Base-by-base conservation (phyloP, 2,888 invertebrate genomes). In the Phaonia tiefii region DNA sequence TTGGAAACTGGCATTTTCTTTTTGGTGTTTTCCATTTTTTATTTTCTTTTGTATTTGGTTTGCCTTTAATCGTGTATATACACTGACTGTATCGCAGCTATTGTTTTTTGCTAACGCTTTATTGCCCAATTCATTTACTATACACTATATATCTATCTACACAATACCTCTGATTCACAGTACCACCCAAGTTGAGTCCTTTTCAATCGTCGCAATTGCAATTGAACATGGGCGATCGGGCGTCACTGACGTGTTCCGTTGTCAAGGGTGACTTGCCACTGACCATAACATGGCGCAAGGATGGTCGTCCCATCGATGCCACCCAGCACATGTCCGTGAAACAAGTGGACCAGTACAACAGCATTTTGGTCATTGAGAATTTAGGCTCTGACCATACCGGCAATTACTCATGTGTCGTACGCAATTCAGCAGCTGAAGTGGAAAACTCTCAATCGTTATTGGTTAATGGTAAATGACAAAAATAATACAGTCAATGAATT, bases 141-240 rank as follows among this genome's bases (percentile, higher is more conserved):
- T 25, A 37, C 51, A 11, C 31, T 22, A 65, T 3, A 25, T 11
- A 31, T n/a, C n/a, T n/a, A n/a, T n/a, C n/a, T 20, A 49, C 7
- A 51, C 46, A 67, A 10, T 67, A n/a, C 51, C 49, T 67, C 26
- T 46, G 46, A 81, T 84, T 86, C 86, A 78, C 90, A 91, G 95
- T 95, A 92, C 95, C 95, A 87, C 95, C 95, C 86, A 95, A 95
- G 92, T 93, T 95, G 92, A 95, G 94, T 91, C 94, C 95, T 84
- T 95, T 95, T 91, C 92, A 92, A 91, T 91, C 92, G 86, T 93
- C 94, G 80, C 94, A 94, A 86, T 92, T 94, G 85, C 93, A 93
- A 85, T 92, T 95, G 76, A 94, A 95, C 88, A 93, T 95, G 86
- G 95, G 95, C 80, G 95, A 95, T 88, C 92, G 95, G 69, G 94